These are phyloP conservation scores for Tylochromis polylepis DNA, from an alignment of 2,113 vertebrate genomes.

Conservation along the genomic window DNA sequence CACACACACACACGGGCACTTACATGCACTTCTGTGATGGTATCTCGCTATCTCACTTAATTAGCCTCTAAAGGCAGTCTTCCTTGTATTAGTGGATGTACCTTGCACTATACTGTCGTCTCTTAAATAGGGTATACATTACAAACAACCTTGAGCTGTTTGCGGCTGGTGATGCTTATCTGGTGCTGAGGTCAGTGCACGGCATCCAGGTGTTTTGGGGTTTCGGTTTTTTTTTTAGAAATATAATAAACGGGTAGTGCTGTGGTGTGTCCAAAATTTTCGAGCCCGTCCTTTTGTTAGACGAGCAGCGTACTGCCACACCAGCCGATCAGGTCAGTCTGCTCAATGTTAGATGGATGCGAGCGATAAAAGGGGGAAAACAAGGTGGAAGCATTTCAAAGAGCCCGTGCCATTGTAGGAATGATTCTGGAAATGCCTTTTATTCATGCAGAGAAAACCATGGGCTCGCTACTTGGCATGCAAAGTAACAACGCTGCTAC, in stretches of 20 bases:
- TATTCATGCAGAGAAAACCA: conserved; percentile 3
- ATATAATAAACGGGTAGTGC: background rate
- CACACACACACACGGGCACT: background rate
- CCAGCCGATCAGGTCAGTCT: conserved; percentile 3
- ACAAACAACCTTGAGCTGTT: conserved; percentile 64
- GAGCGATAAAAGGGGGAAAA: conserved; percentile 9
- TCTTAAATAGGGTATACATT: conserved; percentile 51
- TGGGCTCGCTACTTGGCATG: conserved; percentile 28
- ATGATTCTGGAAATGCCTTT: background rate
- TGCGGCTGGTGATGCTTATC: conserved; percentile 62
- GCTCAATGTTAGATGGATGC: conserved; percentile 48
- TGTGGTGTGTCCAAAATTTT: background rate
- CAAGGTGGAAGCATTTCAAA: background rate
- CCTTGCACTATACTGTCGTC: conserved; percentile 22
- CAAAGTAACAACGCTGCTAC: background rate
- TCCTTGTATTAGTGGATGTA: conserved; percentile 45
- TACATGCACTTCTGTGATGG: conserved; percentile 23
- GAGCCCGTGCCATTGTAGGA: background rate
- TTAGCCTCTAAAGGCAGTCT: conserved; percentile 56
- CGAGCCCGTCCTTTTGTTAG: background rate
- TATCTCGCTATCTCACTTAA: conserved; percentile 65
- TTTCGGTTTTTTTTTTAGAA: background rate
- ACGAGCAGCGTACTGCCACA: conserved; percentile 17
- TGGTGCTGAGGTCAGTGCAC: conserved; percentile 28
- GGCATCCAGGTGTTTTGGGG: conserved; percentile 30